phyloP scores from a whole-genome alignment of 2,888 invertebrate genomes.

The Acrocyrtus sp. region DNA sequence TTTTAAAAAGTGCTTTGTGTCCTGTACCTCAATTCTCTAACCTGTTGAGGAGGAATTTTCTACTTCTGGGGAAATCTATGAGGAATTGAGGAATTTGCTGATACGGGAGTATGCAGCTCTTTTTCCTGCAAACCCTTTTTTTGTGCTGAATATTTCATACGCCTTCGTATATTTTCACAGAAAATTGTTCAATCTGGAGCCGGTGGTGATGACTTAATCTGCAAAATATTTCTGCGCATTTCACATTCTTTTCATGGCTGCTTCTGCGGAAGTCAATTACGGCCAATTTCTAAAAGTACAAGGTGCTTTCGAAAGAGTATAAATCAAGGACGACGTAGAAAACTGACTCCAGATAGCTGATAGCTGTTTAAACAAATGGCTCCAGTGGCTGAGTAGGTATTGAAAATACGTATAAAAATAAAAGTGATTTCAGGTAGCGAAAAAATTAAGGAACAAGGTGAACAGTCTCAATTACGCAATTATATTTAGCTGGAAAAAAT shows the following conservation, averaged over 20 bases:
- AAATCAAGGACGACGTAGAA: background rate
- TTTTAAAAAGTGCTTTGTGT: background rate
- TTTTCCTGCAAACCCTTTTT: too few relatives aligned
- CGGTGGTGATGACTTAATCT: slow-evolving; percentile 45
- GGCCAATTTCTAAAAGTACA: background rate
- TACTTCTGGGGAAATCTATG: background rate
- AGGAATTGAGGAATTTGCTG: background rate
- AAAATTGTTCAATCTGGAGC: too few relatives aligned
- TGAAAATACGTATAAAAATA: too few relatives aligned
- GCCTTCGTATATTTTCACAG: too few relatives aligned
- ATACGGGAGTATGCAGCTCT: too few relatives aligned
- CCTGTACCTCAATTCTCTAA: too few relatives aligned
- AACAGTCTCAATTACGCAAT: too few relatives aligned
- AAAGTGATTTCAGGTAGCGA: too few relatives aligned
- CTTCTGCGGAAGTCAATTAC: slow-evolving; percentile 40
- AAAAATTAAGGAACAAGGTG: too few relatives aligned
- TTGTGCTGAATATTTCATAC: too few relatives aligned
- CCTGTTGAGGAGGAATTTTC: too few relatives aligned
- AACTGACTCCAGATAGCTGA: slow-evolving; percentile 4
- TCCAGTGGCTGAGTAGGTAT: background rate
- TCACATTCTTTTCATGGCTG: slow-evolving; percentile 1
- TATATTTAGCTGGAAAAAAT: too few relatives aligned
- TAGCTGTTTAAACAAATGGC: background rate
- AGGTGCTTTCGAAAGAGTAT: slow-evolving; percentile 1
- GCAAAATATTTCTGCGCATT: slow-evolving; percentile 41